phyloP scores from a whole-genome alignment of 2,888 invertebrate species.

The Cantharis rustica region DNA sequence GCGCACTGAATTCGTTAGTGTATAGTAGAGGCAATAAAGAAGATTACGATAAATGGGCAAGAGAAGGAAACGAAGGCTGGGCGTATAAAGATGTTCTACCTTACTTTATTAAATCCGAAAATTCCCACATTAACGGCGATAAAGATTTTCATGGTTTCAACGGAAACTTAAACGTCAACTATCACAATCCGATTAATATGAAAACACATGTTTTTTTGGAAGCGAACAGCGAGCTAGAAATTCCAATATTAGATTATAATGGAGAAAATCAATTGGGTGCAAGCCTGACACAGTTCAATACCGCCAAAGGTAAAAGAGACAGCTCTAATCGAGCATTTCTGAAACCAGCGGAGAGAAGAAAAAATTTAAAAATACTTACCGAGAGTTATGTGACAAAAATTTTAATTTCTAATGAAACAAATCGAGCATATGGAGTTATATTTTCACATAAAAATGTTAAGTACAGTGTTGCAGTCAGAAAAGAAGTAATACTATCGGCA shows the following conservation, averaged over 20 bases:
- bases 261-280: conserved; percentile 65
- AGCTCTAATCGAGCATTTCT: conserved; percentile 66
- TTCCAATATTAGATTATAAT: conserved; percentile 65
- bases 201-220: conserved; percentile 56
- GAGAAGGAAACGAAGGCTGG: conserved; percentile 67
- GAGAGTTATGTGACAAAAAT: conserved; percentile 61
- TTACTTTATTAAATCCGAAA: conserved; percentile 11
- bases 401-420: conserved; percentile 60
- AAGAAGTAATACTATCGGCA: conserved; percentile 75
- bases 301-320: conserved; percentile 62
- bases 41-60: conserved; percentile 83
- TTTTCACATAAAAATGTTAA: conserved; percentile 57
- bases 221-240: conserved; percentile 63
- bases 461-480: conserved; percentile 60
- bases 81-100: conserved; percentile 1
- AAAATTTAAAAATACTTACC: conserved; percentile 64
- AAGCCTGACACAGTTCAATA: conserved; percentile 65
- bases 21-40: conserved; percentile 82
- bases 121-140: conserved; percentile 8
- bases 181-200: conserved; percentile 1
- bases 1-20: conserved; percentile 82
- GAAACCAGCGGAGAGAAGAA: conserved; percentile 58
- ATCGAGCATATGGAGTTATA: conserved; percentile 61
- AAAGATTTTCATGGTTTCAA: background rate
- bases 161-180: conserved; percentile 11